Percentiles rank a stretch among this genome's conserved stretches.
These are phyloP conservation scores for Lampris incognitus DNA, from an alignment of 2,113 vertebrate genomes.

Conservation along the genomic window DNA sequence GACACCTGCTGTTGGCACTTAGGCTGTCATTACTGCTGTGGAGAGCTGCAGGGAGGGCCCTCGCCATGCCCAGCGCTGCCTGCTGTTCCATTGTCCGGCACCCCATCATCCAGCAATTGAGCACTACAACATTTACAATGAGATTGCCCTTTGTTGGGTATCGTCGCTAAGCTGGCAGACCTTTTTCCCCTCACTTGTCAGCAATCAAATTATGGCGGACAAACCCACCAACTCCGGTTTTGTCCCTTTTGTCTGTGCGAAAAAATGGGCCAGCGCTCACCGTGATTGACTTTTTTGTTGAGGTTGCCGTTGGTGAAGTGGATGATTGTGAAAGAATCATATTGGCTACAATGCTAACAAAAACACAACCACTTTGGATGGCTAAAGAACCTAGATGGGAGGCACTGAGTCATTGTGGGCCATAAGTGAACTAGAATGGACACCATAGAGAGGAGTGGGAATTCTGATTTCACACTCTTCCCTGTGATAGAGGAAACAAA, in stretches of 20 bases:
- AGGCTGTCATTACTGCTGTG: constrained; percentile 74
- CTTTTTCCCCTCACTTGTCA: constrained; percentile 79
- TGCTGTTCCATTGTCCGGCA: constrained; percentile 78
- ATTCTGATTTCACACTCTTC: constrained; percentile 53
- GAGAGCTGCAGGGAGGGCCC: constrained; percentile 71
- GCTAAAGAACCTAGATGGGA: constrained; percentile 59
- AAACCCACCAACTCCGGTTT: constrained; percentile 67
- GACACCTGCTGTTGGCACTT: constrained; percentile 85
- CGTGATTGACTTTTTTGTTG: constrained; percentile 72
- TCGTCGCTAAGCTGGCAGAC: constrained; percentile 77
- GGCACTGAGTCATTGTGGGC: constrained; percentile 56
- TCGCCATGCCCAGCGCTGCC: constrained; percentile 68
- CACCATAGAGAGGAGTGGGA: constrained; percentile 39
- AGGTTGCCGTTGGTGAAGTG: constrained; percentile 78
- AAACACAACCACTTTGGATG: constrained; percentile 41
- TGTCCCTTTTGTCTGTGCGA: constrained; percentile 68
- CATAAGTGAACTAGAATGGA: constrained; percentile 41
- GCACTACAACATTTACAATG: constrained; percentile 76
- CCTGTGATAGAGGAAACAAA: constrained; percentile 46
- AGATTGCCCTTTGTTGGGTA: constrained; percentile 76
- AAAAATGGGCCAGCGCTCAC: constrained; percentile 48
- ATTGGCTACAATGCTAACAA: constrained; percentile 49
- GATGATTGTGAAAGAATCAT: constrained; percentile 71
- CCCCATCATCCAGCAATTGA: constrained; percentile 77
- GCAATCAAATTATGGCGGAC: constrained; percentile 77